A percentile compares a stretch with the other conserved stretches of the same genome.
phyloP scores from a whole-genome alignment of 92 coral and sea anemone genomes.

The Chrysogorgia sp. region DNA sequence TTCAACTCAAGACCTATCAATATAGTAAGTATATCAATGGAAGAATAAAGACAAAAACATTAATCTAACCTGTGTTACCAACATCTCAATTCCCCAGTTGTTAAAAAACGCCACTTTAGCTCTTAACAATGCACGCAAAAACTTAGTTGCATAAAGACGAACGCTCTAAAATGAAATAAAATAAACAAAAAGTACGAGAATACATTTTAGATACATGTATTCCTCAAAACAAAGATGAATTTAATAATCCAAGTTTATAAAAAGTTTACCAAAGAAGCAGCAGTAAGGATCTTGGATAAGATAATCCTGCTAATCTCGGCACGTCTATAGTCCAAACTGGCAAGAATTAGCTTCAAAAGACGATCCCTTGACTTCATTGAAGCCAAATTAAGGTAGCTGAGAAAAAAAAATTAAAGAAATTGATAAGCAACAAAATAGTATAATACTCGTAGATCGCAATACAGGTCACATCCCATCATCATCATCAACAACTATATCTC shows the following conservation, averaged over 20 bases:
- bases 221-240: no score
- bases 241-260: no score
- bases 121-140: constrained; percentile 85
- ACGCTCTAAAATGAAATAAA: constrained; percentile 33
- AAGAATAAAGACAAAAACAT: neutral
- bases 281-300: constrained; percentile 88
- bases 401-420: neutral
- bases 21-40: neutral
- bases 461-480: no score
- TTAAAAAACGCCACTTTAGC: constrained; percentile 91
- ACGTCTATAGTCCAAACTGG: constrained; percentile 90
- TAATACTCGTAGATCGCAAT: neutral
- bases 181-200: neutral
- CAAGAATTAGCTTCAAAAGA: constrained; percentile 80
- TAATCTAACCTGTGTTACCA: constrained; percentile 82
- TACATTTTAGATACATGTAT: no score
- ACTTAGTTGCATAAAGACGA: constrained; percentile 88
- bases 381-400: constrained; percentile 82
- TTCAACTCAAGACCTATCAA: no score
- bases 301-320: constrained; percentile 87
- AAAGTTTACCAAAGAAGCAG: constrained; percentile 70
- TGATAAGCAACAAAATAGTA: neutral
- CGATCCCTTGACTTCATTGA: constrained; percentile 78
- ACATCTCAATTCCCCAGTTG: constrained; percentile 97
- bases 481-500: no score